Evolutionary conservation across 2,797 vertebrate species (phyloP), one percentile per base, ranked within the genome.

Genomic region (Cuniculus paca): DNA sequence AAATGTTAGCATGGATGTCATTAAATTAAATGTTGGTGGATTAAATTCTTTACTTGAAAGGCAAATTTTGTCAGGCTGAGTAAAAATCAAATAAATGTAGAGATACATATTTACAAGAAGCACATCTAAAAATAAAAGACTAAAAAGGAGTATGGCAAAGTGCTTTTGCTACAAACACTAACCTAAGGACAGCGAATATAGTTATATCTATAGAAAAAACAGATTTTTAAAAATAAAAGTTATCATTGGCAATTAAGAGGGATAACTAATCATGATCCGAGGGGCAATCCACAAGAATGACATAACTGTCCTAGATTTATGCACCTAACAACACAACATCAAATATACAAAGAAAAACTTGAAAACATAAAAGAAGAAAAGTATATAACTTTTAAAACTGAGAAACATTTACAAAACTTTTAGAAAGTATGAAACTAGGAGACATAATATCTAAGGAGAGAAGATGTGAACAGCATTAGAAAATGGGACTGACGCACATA

Each of bases 221-320:
- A 84, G 17, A 61, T 63, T 91, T 91, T 63, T 54, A 72, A 86
- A 80, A n/a, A n/a, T 31, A 94, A 89, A 90, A 90, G 52, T 90
- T 68, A 63, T 74, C 24, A 58, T 48, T 80, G 36, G 24, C 65
- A 45, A 70, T 87, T 87, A 92, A 90, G 68, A 85, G n/a, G 56
- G 48, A 68, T 68, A n/a, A 9, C 22, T 60, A 12, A 60, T 56
- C 2, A 31, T 50, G 75, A 48, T 61, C 60, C 36, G 6, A 78
- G 81, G 12, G 12, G 42, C n/a, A 26, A 48, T 54, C 79, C 45
- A 72, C 72, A n/a, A n/a, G n/a, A 12, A 72, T 39, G 54, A 54
- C 22, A 9, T 26, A 80, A 74, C 42, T 70, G 36, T 63, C 42
- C 72, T 72, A 79, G 31, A 84, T 61, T 54, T 72, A 63, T 84